Conservation (phyloP, 2,113 vertebrate genomes). For the Prochilodus magdalenae region DNA sequence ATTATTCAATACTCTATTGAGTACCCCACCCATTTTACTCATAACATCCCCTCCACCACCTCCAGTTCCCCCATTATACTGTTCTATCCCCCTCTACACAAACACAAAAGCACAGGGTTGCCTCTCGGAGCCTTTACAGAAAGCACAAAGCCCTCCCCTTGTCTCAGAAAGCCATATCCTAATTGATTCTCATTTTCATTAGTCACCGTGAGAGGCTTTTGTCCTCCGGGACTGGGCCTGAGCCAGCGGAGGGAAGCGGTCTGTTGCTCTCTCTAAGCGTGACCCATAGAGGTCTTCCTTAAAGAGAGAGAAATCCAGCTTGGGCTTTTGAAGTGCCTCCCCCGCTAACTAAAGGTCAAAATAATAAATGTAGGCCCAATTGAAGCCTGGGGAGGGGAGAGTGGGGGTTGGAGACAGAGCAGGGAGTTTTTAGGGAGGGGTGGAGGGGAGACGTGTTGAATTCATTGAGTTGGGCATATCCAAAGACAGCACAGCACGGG, state of each 20-base stretch:
- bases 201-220: conserved; percentile 66
- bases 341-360: conserved; percentile 81
- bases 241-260: conserved; percentile 64
- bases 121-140: conserved; percentile 41
- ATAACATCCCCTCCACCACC: background rate
- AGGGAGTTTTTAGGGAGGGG: conserved; percentile 63
- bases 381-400: conserved; percentile 71
- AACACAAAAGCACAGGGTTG: conserved; percentile 31
- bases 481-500: conserved; percentile 74
- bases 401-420: conserved; percentile 46
- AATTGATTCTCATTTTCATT: conserved; percentile 77
- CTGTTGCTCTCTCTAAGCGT: conserved; percentile 70
- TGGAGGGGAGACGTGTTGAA: conserved; percentile 66
- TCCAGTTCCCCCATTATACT: background rate
- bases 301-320: conserved; percentile 62
- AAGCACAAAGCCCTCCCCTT: conserved; percentile 47
- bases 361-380: conserved; percentile 84
- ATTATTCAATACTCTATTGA: too few relatives aligned
- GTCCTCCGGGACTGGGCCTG: conserved; percentile 66
- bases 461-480: conserved; percentile 74
- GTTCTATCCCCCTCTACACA: background rate
- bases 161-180: conserved; percentile 62
- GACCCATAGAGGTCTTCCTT: conserved; percentile 66
- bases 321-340: conserved; percentile 72
- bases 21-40: background rate